phyloP scores from a whole-genome alignment of 2,797 vertebrate genomes.

The Tragopan temminckii region DNA sequence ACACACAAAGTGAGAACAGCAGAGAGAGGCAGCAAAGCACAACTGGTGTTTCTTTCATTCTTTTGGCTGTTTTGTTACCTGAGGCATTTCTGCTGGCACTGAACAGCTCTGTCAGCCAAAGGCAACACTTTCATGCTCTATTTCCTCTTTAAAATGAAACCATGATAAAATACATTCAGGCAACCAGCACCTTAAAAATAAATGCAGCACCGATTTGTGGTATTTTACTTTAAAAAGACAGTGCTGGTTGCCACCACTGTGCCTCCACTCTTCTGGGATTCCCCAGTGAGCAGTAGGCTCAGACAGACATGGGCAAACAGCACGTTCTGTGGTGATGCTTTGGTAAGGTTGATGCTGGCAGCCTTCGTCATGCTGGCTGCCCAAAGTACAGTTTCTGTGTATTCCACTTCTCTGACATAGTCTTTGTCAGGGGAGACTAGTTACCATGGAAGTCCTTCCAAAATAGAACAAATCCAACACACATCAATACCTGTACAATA shows the following conservation, averaged over 20 bases:
- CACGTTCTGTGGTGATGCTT: neutral
- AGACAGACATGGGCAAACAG: neutral
- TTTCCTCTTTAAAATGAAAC: neutral
- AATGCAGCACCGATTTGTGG: neutral
- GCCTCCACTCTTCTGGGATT: neutral
- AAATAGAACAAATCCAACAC: slow-evolving; percentile 80
- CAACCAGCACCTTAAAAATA: neutral
- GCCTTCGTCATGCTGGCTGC: slow-evolving; percentile 49
- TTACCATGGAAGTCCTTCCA: slow-evolving; percentile 79
- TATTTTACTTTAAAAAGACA: neutral
- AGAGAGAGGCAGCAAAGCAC: neutral
- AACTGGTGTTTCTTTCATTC: accelerated
- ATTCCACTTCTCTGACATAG: slow-evolving; percentile 78
- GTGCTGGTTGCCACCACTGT: accelerated
- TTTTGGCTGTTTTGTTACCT: neutral
- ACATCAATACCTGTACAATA: slow-evolving; percentile 80
- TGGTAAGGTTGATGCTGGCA: neutral
- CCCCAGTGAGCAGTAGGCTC: accelerated
- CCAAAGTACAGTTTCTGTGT: slow-evolving; percentile 55
- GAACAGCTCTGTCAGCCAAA: neutral
- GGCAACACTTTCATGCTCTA: neutral
- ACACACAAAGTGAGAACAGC: neutral
- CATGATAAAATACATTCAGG: neutral
- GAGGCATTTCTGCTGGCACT: neutral
- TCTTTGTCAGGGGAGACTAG: slow-evolving; percentile 74